These are phyloP conservation scores for Patiria miniata DNA, from an alignment of 35 echinoderm and acorn worm genomes.

Conservation along the genomic window DNA sequence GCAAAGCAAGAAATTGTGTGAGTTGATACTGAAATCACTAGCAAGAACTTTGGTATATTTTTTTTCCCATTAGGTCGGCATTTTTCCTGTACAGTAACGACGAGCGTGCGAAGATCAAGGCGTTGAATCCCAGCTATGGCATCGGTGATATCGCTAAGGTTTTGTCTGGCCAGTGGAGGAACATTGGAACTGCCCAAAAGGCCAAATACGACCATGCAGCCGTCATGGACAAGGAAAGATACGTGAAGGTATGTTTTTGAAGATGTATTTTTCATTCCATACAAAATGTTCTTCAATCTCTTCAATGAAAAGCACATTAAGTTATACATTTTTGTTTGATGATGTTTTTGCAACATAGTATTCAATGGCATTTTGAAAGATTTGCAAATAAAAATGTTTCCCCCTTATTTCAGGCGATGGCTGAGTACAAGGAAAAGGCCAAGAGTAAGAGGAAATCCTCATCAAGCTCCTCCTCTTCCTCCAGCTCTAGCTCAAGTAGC, in stretches of 20 bases:
- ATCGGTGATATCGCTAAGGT: slow-evolving; percentile 84
- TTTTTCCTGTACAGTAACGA: slow-evolving; percentile 98
- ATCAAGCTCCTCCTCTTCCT: slow-evolving; percentile 48
- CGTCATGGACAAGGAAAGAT: slow-evolving; percentile 74
- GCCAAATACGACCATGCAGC: slow-evolving; percentile 78
- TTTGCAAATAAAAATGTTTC: neutral
- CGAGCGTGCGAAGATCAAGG: slow-evolving; percentile 72
- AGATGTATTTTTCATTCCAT: no score
- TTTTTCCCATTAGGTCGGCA: slow-evolving; percentile 67
- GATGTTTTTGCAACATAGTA: no score
- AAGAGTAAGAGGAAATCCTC: slow-evolving; percentile 54
- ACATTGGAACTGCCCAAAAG: slow-evolving; percentile 55
- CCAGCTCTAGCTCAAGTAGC: slow-evolving; percentile 51
- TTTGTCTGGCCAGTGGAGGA: slow-evolving; percentile 85
- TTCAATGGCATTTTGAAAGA: no score
- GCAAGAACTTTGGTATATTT: neutral
- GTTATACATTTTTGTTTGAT: no score
- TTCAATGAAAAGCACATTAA: no score
- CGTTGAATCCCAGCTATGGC: slow-evolving; percentile 63
- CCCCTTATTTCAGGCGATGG: slow-evolving; percentile 60
- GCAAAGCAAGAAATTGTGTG: neutral
- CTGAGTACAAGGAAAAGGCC: slow-evolving; percentile 43
- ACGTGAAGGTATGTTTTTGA: slow-evolving; percentile 59
- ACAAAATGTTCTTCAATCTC: no score
- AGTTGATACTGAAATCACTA: neutral